These are phyloP conservation scores for Myotis yumanensis DNA, from an alignment of 2,113 vertebrate genomes.

Conservation along the genomic window DNA sequence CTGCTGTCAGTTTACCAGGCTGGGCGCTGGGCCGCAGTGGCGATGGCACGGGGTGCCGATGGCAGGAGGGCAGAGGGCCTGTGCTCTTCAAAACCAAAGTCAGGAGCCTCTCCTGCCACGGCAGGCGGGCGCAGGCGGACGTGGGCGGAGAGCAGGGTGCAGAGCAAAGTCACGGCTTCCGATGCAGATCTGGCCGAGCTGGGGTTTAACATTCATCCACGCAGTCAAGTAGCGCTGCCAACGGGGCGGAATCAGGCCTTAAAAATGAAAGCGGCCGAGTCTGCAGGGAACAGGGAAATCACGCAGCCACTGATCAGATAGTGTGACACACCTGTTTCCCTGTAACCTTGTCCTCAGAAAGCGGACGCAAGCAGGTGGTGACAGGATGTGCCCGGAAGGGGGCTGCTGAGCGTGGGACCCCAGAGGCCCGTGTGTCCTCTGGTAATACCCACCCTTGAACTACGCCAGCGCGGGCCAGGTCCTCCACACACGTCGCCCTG, in stretches of 20 bases:
- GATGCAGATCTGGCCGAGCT: neutral
- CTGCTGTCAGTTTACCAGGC: no score
- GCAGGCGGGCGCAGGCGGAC: neutral
- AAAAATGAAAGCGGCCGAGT: neutral
- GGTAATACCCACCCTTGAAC: rapidly evolving
- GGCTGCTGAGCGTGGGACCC: neutral
- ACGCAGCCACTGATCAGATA: neutral
- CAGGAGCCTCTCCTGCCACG: neutral
- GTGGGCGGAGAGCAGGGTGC: neutral
- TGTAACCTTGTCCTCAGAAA: neutral
- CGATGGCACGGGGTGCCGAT: neutral
- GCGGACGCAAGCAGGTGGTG: neutral
- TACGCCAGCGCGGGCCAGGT: rapidly evolving
- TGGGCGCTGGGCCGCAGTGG: neutral
- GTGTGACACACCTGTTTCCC: neutral
- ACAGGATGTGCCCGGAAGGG: neutral
- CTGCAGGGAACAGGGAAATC: neutral
- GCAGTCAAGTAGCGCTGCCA: neutral
- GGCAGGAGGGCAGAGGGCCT: neutral
- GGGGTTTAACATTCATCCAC: neutral
- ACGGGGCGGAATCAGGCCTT: neutral
- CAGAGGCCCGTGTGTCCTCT: rapidly evolving
- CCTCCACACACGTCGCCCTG: rapidly evolving
- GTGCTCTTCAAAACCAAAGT: neutral
- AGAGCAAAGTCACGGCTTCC: neutral